Evolutionary conservation across 2,888 invertebrate genomes (phyloP).

Genomic region (Emmelina monodactyla): DNA sequence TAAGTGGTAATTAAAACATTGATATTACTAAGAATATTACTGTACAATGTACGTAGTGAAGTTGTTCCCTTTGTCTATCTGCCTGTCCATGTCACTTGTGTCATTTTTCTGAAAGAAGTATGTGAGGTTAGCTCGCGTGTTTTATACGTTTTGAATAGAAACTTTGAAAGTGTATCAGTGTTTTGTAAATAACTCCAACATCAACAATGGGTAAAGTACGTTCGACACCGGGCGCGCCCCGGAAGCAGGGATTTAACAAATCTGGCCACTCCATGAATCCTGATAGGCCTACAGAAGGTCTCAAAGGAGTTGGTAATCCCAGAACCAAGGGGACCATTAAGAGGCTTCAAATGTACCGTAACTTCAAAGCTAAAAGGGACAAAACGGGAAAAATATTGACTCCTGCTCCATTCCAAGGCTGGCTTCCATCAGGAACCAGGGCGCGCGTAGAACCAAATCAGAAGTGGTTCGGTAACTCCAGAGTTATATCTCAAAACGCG

Average conservation of each 20-base stretch:
- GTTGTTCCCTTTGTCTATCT: too few relatives aligned
- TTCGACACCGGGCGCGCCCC: slow-evolving; percentile 75
- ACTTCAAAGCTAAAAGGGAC: slow-evolving; percentile 95
- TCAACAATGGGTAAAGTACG: slow-evolving; percentile 79
- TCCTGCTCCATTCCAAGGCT: slow-evolving; percentile 96
- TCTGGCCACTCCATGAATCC: slow-evolving; percentile 96
- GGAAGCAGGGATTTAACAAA: slow-evolving; percentile 84
- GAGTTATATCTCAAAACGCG: slow-evolving; percentile 92
- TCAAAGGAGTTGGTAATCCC: slow-evolving; percentile 85
- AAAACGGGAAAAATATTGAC: slow-evolving; percentile 87
- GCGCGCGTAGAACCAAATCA: slow-evolving; percentile 97
- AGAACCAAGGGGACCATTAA: slow-evolving; percentile 95
- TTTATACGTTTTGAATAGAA: too few relatives aligned
- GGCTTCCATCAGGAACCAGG: slow-evolving; percentile 85
- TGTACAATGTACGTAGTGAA: too few relatives aligned
- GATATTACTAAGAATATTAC: too few relatives aligned
- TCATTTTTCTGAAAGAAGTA: too few relatives aligned
- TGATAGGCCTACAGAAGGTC: slow-evolving; percentile 77
- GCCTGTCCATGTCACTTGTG: too few relatives aligned
- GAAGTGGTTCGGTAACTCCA: slow-evolving; percentile 98
- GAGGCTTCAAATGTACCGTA: slow-evolving; percentile 97
- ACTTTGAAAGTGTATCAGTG: too few relatives aligned
- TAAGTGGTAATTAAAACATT: too few relatives aligned
- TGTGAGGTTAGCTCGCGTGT: background rate
- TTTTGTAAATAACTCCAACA: too few relatives aligned